These are phyloP conservation scores for Rana temporaria DNA, from an alignment of 2,113 vertebrate genomes.

Conservation along the genomic window DNA sequence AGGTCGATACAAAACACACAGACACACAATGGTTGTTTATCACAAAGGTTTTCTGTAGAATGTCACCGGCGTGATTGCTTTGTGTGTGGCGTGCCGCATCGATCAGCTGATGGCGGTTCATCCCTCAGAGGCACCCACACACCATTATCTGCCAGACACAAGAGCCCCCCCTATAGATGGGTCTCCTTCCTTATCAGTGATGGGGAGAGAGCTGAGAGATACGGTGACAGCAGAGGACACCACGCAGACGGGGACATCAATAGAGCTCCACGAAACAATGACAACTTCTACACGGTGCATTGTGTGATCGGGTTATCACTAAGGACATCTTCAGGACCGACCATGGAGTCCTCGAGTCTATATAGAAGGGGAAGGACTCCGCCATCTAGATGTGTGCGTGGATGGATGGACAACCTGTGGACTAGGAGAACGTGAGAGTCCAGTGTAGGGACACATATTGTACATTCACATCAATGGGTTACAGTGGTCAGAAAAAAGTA, in stretches of 20 bases:
- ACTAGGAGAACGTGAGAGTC: too few relatives aligned
- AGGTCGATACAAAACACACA: too few relatives aligned
- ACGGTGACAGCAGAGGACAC: conserved; percentile 34
- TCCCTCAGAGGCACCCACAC: neutral
- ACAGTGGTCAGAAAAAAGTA: too few relatives aligned
- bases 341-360: neutral
- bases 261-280: neutral
- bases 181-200: conserved; percentile 43
- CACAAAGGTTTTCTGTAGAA: neutral
- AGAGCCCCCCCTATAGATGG: neutral
- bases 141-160: conserved; percentile 38
- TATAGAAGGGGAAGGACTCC: too few relatives aligned
- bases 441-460: too few relatives aligned
- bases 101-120: conserved; percentile 1
- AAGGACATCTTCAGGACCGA: conserved; percentile 28
- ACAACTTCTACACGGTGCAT: neutral
- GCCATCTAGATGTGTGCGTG: too few relatives aligned
- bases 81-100: conserved; percentile 14
- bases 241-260: conserved; percentile 15
- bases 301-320: conserved; percentile 41
- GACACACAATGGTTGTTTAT: too few relatives aligned
- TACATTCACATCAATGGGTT: too few relatives aligned
- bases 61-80: conserved; percentile 14
- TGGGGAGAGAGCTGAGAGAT: neutral
- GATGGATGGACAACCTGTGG: too few relatives aligned